Conservation (phyloP, 64 coral and sea anemone genomes). For the Montipora cactus region DNA sequence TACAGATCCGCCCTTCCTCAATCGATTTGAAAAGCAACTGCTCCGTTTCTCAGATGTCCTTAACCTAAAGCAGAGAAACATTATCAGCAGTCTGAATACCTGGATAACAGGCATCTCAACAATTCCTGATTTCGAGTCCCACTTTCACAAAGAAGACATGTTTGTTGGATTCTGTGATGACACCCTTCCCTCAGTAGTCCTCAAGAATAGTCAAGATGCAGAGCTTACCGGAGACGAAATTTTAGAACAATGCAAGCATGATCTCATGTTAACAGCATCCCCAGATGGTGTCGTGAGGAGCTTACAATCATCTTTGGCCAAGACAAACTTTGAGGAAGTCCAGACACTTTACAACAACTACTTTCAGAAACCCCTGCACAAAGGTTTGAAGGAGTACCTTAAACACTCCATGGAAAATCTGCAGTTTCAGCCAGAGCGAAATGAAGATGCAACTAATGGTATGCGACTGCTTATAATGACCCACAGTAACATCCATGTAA, state of each 20-base stretch:
- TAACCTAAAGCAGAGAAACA: conserved; percentile 20
- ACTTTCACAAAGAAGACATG: conserved; percentile 56
- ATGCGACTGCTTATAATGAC: conserved; percentile 81
- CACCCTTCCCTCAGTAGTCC: conserved; percentile 68
- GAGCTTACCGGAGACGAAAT: conserved; percentile 30
- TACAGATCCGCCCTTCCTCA: conserved; percentile 73
- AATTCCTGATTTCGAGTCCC: conserved; percentile 3
- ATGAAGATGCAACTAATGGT: conserved; percentile 10
- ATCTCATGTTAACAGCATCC: conserved; percentile 78
- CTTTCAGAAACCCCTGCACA: conserved; percentile 76
- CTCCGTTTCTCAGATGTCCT: conserved; percentile 79
- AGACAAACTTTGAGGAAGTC: conserved; percentile 43
- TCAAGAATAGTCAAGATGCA: conserved; percentile 49
- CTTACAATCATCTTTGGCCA: conserved; percentile 35
- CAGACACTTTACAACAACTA: conserved; percentile 58
- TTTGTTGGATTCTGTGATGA: conserved; percentile 82
- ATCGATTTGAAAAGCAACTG: conserved; percentile 82
- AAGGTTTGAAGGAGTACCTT: conserved; percentile 66
- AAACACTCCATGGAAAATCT: conserved; percentile 19
- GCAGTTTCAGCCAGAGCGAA: neutral
- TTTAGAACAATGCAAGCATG: conserved; percentile 66
- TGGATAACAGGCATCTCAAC: conserved; percentile 71
- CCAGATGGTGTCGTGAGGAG: conserved; percentile 82
- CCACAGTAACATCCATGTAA: conserved; percentile 76
- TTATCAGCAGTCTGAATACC: conserved; percentile 46